Evolutionary conservation across 2,888 invertebrate genomes (phyloP).

Genomic region (Bombylius discolor): DNA sequence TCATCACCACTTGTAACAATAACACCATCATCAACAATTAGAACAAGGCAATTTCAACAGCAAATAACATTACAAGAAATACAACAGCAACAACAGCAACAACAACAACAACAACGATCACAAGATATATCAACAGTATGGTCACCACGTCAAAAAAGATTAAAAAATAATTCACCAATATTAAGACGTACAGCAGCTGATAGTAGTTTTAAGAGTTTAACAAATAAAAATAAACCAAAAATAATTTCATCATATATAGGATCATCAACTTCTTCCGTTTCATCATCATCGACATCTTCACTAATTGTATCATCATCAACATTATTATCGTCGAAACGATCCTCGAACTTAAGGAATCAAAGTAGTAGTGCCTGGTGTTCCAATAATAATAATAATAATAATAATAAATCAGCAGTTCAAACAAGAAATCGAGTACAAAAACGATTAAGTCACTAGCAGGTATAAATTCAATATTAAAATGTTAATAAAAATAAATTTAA

Average conservation of each 20-base stretch:
- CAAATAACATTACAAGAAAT: background rate
- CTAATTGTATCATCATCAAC: background rate
- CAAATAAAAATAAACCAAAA: constrained; percentile 4
- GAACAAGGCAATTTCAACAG: background rate
- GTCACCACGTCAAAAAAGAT: background rate
- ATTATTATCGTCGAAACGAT: constrained; percentile 7
- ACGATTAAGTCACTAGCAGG: constrained; percentile 18
- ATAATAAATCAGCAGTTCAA: constrained; percentile 13
- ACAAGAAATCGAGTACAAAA: constrained; percentile 20
- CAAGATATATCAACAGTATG: background rate
- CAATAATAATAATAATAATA: constrained; percentile 12
- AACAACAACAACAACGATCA: background rate
- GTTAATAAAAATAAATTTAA: background rate
- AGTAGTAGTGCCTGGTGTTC: constrained; percentile 21
- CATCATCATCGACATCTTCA: background rate
- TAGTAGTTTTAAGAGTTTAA: background rate
- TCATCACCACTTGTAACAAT: background rate
- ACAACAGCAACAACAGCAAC: background rate
- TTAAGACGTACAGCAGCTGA: too few relatives aligned
- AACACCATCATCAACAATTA: background rate
- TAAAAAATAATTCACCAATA: too few relatives aligned
- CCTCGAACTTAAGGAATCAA: constrained; percentile 12
- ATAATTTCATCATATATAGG: background rate
- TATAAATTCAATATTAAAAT: background rate
- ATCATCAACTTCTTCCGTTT: background rate